Conservation (phyloP, 2,113 vertebrate species). For the Rousettus leschenaultii region DNA sequence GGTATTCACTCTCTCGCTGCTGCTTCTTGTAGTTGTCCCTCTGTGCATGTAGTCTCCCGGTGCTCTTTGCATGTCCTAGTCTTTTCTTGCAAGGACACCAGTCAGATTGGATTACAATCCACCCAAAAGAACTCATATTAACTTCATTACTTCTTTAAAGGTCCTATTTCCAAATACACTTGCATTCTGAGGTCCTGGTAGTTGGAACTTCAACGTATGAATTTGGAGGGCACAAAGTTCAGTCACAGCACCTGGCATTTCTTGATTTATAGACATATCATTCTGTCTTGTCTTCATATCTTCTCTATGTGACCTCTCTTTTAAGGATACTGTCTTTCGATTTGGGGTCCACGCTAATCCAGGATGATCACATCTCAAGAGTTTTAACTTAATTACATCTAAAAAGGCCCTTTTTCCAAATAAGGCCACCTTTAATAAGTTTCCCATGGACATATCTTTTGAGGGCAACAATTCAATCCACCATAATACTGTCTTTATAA, state of each 20-base stretch:
- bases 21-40: rapidly evolving
- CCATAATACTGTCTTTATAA: neutral
- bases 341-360: neutral
- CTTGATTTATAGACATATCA: neutral
- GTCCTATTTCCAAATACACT: neutral
- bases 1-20: neutral
- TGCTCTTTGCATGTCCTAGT: neutral
- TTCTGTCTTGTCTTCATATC: neutral
- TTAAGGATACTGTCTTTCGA: neutral
- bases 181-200: neutral
- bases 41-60: rapidly evolving
- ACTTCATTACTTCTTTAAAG: neutral
- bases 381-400: neutral
- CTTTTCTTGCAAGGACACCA: neutral
- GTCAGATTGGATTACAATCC: neutral
- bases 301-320: neutral
- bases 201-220: neutral
- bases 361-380: neutral
- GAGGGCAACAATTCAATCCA: neutral
- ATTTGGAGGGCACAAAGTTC: too few relatives aligned
- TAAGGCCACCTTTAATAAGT: neutral
- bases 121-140: neutral
- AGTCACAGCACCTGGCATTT: neutral
- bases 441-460: neutral
- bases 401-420: neutral